Base-by-base conservation (phyloP, 1,140 invertebrate species). In the Mizuhopecten yessoensis region DNA sequence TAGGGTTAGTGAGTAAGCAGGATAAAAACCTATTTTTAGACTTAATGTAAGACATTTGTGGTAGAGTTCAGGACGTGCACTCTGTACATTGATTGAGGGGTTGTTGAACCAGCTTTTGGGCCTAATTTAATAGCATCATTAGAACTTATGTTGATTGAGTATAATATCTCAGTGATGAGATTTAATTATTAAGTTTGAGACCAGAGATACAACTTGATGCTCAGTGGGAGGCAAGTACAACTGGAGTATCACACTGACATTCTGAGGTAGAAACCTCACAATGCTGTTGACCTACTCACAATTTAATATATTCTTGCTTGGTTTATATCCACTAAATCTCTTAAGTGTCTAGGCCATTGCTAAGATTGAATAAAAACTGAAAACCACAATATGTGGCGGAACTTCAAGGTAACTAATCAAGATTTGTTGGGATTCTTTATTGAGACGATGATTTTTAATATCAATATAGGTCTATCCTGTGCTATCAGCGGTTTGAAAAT, bases 101-200 rank as follows among this genome's bases (percentile, higher is more conserved):
- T 29, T 75, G n/a, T 75, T 75, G 57, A 1, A 29, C 0, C 23
- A 75, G 57, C 23, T 75, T 75, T 75, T 7, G 29, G n/a, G 57
- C 23, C 57, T 29, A 75, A 75, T 75, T 75, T 29, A 75, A 29
- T 75, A 29, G 45, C 9, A 75, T 20, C 45, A 49, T 49, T 49
- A 49, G 45, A 1, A 20, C 23, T 75, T 75, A 29, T 75, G 11
- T 75, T 75, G 1, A 75, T 29, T 75, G 57, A 75, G 23, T n/a
- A 9, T 23, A 75, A 75, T 75, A 29, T n/a, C 23, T n/a, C 23
- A 23, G 1, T 75, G n/a, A 75, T 75, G 57, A 29, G 23, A 75
- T 75, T 29, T 75, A 29, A 75, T 75, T 75, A 75, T 75, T 75
- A 11, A 75, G 57, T 75, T 75, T 75, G 57, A 75, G 57, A 75